Evolutionary conservation across 2,797 vertebrate genomes (phyloP).

Genomic region (Cossypha heuglini): DNA sequence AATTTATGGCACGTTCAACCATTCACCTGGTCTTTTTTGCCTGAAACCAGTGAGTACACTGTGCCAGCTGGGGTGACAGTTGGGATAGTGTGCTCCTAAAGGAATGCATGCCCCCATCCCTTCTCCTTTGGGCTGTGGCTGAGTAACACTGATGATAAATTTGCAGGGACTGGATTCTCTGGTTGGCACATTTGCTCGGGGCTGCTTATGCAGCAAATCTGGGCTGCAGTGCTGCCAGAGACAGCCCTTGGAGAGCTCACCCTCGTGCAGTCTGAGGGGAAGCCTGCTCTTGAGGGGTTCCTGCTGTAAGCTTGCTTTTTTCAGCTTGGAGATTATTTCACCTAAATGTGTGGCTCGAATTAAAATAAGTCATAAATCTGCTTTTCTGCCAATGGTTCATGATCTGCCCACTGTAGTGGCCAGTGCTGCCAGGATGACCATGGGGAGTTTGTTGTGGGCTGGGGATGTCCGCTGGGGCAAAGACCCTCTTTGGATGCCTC

Average conservation of each 20-base stretch:
- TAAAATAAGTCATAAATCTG: background rate
- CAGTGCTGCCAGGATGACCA: rapidly evolving
- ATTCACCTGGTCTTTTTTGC: background rate
- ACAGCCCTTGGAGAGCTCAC: background rate
- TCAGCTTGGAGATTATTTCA: background rate
- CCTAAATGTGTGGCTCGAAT: background rate
- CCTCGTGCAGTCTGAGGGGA: rapidly evolving
- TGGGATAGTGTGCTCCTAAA: background rate
- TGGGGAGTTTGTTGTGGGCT: background rate
- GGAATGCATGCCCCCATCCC: background rate
- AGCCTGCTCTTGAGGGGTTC: background rate
- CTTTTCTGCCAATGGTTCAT: background rate
- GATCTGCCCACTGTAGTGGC: rapidly evolving
- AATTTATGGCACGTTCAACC: background rate
- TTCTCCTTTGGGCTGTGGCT: background rate
- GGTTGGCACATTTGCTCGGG: background rate
- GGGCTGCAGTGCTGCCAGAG: background rate
- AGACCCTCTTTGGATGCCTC: background rate
- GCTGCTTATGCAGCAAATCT: slow-evolving; percentile 43
- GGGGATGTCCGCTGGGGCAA: background rate
- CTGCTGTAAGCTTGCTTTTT: background rate
- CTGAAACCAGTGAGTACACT: background rate
- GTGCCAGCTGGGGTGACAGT: background rate
- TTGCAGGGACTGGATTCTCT: background rate
- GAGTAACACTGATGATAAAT: background rate